Conservation (phyloP, 2,797 vertebrate genomes). For the Arrhamphus sclerolepis region DNA sequence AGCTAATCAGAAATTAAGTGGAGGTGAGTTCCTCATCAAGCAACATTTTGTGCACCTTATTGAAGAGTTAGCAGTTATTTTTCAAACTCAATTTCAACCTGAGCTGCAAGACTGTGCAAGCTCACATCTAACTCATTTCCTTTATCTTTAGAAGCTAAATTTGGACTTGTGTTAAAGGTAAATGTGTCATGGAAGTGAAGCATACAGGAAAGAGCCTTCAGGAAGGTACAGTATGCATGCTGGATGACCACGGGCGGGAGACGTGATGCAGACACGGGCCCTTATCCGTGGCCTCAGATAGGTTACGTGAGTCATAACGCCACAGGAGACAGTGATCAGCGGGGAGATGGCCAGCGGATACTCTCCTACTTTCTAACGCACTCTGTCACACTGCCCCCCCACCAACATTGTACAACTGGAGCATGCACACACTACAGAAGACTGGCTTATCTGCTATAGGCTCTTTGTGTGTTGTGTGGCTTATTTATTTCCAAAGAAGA, state of each 20-base stretch:
- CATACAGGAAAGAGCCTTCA: conserved; percentile 12
- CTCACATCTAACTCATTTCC: neutral
- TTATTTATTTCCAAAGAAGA: conserved; percentile 49
- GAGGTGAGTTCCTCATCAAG: too few species aligned
- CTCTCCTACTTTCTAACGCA: conserved; percentile 4
- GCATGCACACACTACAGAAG: conserved; percentile 1
- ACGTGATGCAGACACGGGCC: conserved; percentile 39
- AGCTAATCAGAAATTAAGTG: too few species aligned
- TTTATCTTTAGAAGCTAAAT: conserved; percentile 17
- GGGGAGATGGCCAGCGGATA: conserved; percentile 6
- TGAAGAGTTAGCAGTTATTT: too few species aligned
- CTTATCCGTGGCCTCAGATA: conserved; percentile 61
- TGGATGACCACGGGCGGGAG: conserved; percentile 42
- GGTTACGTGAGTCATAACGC: conserved; percentile 54
- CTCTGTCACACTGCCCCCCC: conserved; percentile 7
- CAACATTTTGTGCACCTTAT: too few species aligned
- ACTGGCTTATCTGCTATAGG: conserved; percentile 46
- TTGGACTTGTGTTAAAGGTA: conserved; percentile 17
- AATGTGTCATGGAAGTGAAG: conserved; percentile 35
- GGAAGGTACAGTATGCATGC: conserved; percentile 15
- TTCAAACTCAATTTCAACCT: neutral
- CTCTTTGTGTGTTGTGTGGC: conserved; percentile 38
- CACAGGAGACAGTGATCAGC: conserved; percentile 41
- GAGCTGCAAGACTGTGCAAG: neutral
- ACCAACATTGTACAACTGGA: conserved; percentile 23